Percentiles rank a stretch among this genome's conserved stretches.
phyloP scores from a whole-genome alignment of 2,888 invertebrate species.

The Chelonus formosanus region DNA sequence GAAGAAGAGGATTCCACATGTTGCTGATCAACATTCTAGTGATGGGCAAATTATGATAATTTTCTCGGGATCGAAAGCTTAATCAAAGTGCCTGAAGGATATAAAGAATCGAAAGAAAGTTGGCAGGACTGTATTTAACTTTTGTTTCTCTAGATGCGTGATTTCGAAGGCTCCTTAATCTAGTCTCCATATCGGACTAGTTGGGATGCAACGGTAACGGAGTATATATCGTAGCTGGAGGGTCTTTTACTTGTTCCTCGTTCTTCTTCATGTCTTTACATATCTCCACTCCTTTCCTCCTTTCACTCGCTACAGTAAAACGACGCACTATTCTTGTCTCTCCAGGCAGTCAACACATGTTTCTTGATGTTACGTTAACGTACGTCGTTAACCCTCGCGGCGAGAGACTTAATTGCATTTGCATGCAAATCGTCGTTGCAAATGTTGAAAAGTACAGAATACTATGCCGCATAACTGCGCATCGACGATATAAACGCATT shows the following conservation, averaged over 20 bases:
- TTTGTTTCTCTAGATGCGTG: not conserved
- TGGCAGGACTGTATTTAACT: conserved; percentile 2
- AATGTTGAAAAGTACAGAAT: conserved; percentile 27
- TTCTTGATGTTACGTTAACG: conserved; percentile 3
- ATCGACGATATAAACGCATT: conserved; percentile 27
- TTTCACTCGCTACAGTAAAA: conserved; percentile 28
- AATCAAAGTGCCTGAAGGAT: no score
- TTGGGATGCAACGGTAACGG: conserved; percentile 25
- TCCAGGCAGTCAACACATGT: conserved; percentile 19
- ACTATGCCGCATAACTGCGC: conserved; percentile 37
- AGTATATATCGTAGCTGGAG: conserved; percentile 20
- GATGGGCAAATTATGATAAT: no score
- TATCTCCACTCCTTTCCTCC: conserved; percentile 26
- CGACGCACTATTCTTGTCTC: conserved; percentile 11
- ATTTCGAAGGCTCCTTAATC: conserved; percentile 7
- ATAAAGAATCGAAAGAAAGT: no score
- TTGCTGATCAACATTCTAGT: no score
- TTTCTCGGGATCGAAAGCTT: no score
- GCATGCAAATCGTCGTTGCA: conserved; percentile 53
- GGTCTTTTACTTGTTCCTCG: conserved; percentile 27
- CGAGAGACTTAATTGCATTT: conserved; percentile 52
- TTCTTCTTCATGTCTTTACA: conserved; percentile 20
- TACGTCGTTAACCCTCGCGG: conserved; percentile 45
- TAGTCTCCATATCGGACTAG: conserved; percentile 7
- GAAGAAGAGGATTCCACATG: no score